Base-by-base conservation (phyloP, 2,888 invertebrate genomes). In the Pseudeuparius sepicola region DNA sequence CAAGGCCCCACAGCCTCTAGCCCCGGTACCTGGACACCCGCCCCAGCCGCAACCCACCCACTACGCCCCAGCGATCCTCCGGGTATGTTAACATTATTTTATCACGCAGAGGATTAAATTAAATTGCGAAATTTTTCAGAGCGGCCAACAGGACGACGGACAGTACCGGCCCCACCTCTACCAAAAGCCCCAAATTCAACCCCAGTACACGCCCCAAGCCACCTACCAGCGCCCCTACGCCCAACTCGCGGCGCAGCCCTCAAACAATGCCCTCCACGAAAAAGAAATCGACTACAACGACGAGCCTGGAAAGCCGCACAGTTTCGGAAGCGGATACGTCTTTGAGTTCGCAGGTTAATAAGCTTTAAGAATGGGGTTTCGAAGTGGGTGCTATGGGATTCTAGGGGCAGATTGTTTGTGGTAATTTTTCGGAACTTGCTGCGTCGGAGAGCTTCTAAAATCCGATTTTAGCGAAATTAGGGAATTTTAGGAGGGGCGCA, bases 241-340 rank as follows among this genome's bases (percentile, higher is more conserved):
- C 14, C 36, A 35, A 14, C 18, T 42, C 16, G 26, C 38, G 26
- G 44, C 42, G 10, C 34, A 30, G 18, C 40, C 44, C 14, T 41
- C 44, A n/a, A 48, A 51, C n/a, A 38, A 45, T 4, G 41, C 44
- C 10, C 36, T 41, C 4, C 45, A 49, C 28, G 52, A 51, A 24
- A 53, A 51, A 35, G 51, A 53, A 32, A 47, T 49, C 4, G 58
- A 61, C 24, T 62, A 61, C 40, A 46, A 56, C 35, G 62, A 61
- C 33, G 57, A 54, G 39, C 61, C 63, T n/a, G 63, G 64, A 34
- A 60, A 60, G 46, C 68, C 76, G 0, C 68, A 76, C 49, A 68
- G 59, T 20, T 78, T 76, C 43, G 76, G 75, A 1, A 63, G 59
- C 3, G 77, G 78, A 1, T 77, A 72, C 50, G 65, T 73, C 1